Percentiles rank a stretch among this genome's conserved stretches.
These are phyloP conservation scores for Elysia crispata DNA, from an alignment of 2,888 invertebrate species.

Conservation along the genomic window DNA sequence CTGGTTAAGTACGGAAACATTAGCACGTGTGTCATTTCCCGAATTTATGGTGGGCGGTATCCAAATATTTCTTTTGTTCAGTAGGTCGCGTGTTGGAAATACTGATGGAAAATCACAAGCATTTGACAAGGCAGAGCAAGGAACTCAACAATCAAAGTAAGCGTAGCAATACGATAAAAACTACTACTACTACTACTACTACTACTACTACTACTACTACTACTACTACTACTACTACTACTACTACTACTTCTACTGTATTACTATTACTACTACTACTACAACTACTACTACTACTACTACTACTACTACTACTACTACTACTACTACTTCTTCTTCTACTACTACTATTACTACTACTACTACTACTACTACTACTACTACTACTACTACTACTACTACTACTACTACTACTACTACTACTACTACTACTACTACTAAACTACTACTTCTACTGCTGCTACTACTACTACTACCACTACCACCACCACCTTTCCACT, in stretches of 20 bases:
- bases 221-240: slow-evolving; percentile 1
- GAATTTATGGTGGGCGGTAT: no score
- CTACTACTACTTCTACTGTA: neutral
- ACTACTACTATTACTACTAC: neutral
- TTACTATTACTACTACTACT: neutral
- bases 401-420: neutral
- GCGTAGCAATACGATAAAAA: no score
- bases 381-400: neutral
- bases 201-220: neutral
- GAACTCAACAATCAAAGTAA: no score
- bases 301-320: neutral
- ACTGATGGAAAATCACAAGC: no score
- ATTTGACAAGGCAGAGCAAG: no score
- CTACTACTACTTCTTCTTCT: neutral
- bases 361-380: neutral
- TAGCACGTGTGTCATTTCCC: no score
- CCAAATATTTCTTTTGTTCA: no score
- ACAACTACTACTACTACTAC: neutral
- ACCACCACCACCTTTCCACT: neutral
- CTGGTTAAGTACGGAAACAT: no score
- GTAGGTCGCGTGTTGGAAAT: no score
- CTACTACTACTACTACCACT: neutral
- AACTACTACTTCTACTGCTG: neutral
- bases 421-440: no score
- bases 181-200: neutral